These are phyloP conservation scores for Ptyas mucosa DNA, from an alignment of 2,113 vertebrate genomes.

Conservation along the genomic window DNA sequence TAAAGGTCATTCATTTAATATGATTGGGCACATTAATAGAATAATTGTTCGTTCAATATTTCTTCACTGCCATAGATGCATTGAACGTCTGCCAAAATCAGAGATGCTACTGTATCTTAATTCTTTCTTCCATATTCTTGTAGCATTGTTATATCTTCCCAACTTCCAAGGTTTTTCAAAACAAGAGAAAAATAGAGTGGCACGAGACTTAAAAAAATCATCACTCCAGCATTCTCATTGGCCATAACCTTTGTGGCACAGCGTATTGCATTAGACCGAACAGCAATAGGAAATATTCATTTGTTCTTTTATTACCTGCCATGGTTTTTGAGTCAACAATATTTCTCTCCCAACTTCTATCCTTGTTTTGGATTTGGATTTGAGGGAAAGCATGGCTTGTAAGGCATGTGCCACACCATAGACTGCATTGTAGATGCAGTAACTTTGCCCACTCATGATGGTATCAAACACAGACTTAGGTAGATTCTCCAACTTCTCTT, in stretches of 20 bases:
- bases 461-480: neutral
- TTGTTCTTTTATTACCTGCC: neutral
- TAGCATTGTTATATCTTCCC: neutral
- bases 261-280: too few species aligned
- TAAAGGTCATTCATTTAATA: neutral
- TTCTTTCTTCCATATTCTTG: neutral
- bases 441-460: neutral
- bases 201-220: neutral
- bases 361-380: neutral
- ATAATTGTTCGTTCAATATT: neutral
- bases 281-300: too few species aligned
- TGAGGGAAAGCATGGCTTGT: neutral
- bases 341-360: too few species aligned
- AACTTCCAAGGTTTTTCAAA: neutral
- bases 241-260: neutral
- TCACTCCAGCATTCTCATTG: neutral
- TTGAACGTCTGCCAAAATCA: neutral
- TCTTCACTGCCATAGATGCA: neutral
- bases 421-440: neutral
- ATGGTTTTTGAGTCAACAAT: neutral
- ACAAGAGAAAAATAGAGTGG: neutral
- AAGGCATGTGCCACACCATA: neutral
- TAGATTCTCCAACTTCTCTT: neutral
- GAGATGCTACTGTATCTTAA: neutral
- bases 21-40: neutral